These are phyloP conservation scores for Cryptus viduatorius DNA, from an alignment of 2,888 invertebrate species.

Conservation along the genomic window DNA sequence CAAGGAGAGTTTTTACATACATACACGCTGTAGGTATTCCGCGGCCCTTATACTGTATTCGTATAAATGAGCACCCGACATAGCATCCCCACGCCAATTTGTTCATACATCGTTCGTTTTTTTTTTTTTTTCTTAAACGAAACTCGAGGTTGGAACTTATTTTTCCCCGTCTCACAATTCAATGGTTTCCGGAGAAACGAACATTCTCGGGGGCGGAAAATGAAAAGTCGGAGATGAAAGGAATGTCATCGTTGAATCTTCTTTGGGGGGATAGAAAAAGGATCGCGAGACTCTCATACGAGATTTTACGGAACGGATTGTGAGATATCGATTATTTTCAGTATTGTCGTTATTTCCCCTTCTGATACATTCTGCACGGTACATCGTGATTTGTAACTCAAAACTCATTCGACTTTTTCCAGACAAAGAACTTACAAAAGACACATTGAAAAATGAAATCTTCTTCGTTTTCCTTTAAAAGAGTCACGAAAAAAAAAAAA, in stretches of 20 bases:
- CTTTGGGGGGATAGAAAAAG: background rate
- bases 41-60: background rate
- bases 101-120: background rate
- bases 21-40: background rate
- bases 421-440: background rate
- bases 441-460: too few relatives aligned
- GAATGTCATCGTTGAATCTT: conserved; percentile 26
- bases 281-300: conserved; percentile 12
- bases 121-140: conserved; percentile 31
- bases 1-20: conserved; percentile 15
- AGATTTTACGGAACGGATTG: background rate
- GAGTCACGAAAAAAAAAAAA: too few relatives aligned
- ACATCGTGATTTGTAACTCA: background rate
- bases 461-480: too few relatives aligned
- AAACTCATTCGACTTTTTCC: too few relatives aligned
- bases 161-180: conserved; percentile 9
- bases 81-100: conserved; percentile 47
- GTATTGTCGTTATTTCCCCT: background rate
- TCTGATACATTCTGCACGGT: background rate
- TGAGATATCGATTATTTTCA: background rate
- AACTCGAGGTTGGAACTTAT: conserved; percentile 16
- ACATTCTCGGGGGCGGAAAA: background rate
- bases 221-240: conserved; percentile 30
- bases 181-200: conserved; percentile 13
- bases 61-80: conserved; percentile 38